Evolutionary conservation across 2,888 invertebrate genomes (phyloP).

Genomic region (Apamea anceps): DNA sequence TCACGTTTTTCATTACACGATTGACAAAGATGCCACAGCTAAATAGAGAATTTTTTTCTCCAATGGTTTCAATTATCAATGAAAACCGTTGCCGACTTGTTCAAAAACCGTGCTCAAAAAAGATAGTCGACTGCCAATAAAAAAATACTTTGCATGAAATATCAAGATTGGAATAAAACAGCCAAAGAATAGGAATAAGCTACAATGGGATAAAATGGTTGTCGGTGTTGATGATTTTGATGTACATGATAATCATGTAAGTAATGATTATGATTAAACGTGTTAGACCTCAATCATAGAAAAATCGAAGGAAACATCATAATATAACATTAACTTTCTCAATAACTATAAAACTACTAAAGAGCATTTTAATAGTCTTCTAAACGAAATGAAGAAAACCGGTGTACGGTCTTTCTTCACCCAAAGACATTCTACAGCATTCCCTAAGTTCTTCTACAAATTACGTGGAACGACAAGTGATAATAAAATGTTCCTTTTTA

Average conservation of each 20-base stretch:
- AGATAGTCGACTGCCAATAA: background rate
- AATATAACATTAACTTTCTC: background rate
- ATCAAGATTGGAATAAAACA: background rate
- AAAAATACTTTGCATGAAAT: background rate
- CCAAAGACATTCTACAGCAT: slow-evolving; percentile 27
- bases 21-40: background rate
- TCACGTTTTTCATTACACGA: background rate
- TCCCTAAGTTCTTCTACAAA: slow-evolving; percentile 11
- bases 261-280: background rate
- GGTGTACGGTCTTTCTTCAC: slow-evolving; percentile 17
- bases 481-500: slow-evolving; percentile 32
- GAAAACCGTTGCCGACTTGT: background rate
- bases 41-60: background rate
- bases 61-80: background rate
- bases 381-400: slow-evolving; percentile 34
- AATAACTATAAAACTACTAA: slow-evolving; percentile 13
- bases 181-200: background rate
- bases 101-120: background rate
- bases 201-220: too few species aligned
- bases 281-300: background rate
- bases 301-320: background rate
- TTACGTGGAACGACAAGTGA: background rate
- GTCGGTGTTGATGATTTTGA: background rate
- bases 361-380: slow-evolving; percentile 8
- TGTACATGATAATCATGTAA: background rate